These are phyloP conservation scores for Sterrhoptilus dennistouni DNA, from an alignment of 2,113 vertebrate species.

Conservation along the genomic window DNA sequence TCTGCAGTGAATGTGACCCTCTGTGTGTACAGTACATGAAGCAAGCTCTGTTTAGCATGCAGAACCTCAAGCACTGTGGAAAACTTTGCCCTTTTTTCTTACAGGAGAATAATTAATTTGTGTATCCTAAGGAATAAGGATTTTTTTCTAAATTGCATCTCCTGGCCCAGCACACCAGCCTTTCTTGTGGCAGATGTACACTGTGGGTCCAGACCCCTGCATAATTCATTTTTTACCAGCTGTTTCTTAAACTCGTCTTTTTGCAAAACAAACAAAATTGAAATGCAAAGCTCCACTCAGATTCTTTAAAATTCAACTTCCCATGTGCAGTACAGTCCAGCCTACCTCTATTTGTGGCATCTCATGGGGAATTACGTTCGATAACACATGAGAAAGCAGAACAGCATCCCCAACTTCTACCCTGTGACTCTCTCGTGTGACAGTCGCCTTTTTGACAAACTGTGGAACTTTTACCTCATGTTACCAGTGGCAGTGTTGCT, in stretches of 20 bases:
- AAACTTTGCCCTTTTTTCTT: slow-evolving; percentile 49
- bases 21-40: slow-evolving; percentile 5
- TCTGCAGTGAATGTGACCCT: slow-evolving; percentile 53
- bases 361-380: not conserved
- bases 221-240: not conserved
- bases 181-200: not conserved
- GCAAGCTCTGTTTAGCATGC: slow-evolving; percentile 12
- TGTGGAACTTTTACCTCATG: not conserved
- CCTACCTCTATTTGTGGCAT: not conserved
- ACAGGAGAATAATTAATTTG: slow-evolving; percentile 49
- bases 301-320: not conserved
- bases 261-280: not conserved
- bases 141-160: not conserved
- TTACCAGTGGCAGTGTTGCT: not conserved
- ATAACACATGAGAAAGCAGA: not conserved
- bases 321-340: not conserved
- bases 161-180: not conserved
- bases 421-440: not conserved
- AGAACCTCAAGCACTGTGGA: not conserved
- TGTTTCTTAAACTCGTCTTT: not conserved
- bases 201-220: not conserved
- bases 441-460: not conserved
- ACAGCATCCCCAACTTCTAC: not conserved
- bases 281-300: not conserved
- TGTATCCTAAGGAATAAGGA: slow-evolving; percentile 6